Evolutionary conservation across 1,140 invertebrate species (phyloP).

Genomic region (Pogonognathellus flavescens): DNA sequence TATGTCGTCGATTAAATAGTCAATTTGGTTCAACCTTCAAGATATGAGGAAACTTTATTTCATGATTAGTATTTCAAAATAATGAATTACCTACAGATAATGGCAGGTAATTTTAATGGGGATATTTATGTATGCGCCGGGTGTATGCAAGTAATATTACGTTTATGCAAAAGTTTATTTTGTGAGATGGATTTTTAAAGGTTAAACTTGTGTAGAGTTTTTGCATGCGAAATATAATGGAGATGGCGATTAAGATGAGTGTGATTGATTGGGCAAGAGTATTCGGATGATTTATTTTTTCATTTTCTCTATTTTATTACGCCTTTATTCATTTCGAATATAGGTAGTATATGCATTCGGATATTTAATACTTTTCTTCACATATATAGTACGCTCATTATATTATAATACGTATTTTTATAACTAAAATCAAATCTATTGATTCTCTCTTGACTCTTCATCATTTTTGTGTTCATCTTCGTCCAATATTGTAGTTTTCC

Average conservation of each 20-base stretch:
- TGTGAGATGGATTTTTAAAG: no score
- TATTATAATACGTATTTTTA: not conserved
- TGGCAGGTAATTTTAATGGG: no score
- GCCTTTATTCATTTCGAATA: slow-evolving; percentile 1
- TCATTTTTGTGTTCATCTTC: slow-evolving; percentile 7
- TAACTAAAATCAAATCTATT: slow-evolving; percentile 8
- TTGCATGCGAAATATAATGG: not conserved
- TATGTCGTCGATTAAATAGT: no score
- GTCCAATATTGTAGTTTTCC: not conserved
- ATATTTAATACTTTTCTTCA: slow-evolving; percentile 9
- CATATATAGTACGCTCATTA: not conserved
- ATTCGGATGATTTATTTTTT: slow-evolving; percentile 34
- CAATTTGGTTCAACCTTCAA: no score
- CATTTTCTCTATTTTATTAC: not conserved
- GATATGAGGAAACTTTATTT: no score
- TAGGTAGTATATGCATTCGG: slow-evolving; percentile 7
- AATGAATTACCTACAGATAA: no score
- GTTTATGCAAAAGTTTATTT: no score
- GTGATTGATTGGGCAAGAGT: slow-evolving; percentile 24
- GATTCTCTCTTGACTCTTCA: not conserved
- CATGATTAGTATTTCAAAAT: no score
- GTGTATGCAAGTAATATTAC: no score
- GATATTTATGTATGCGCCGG: no score
- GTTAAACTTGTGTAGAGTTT: no score
- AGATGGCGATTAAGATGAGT: not conserved